Base-by-base conservation (phyloP, 2,888 invertebrate genomes). In the Nesidiocoris tenuis region DNA sequence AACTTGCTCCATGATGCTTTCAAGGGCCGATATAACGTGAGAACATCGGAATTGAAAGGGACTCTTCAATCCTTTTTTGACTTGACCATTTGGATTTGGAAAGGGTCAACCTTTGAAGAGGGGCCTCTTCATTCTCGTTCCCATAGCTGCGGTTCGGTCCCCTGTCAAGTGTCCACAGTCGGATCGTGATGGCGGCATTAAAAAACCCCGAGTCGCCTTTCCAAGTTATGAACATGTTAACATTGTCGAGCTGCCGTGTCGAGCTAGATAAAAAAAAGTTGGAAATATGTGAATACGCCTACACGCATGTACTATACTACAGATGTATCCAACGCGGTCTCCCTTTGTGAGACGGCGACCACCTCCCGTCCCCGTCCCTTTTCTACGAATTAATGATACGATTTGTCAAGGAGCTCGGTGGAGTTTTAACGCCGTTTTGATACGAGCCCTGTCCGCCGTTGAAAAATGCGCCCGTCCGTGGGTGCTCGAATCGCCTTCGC, bases 161-260 rank as follows among this genome's bases (percentile, higher is more conserved):
- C 67, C 54, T 56, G 67, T 67, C 67, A 67, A 39, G 56, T 67
- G 67, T 67, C 67, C 66, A 66, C 67, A 21, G 54, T 22, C 22
- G 17, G 56, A 54, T 67, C 67, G 67, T 67, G 67, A 67, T 39
- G 54, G 55, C 18, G 54, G 67, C 67, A 67, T 67, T 67, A 67
- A 22, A 55, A 67, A 22, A 55, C 25, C n/a, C 67, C 39, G 39
- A 39, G 39, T 21, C 54, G 22, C 67, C 67, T 67, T 21, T 12
- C 39, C 65, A 65, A 39, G 65, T 65, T 67, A 67, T 67, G 67
- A 67, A 67, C 67, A 67, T 65, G 65, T 65, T 65, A 65, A 65
- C 67, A 21, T 54, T 22, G 67, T 67, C 67, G 56, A 21, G 2
- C 25, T 19, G 25, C 54, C 25, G 12, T 66, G 39, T 19, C 64